Evolutionary conservation across 2,797 vertebrate genomes (phyloP), one percentile per base, ranked within the genome.

Genomic region (Enteromius thamalakanensis): DNA sequence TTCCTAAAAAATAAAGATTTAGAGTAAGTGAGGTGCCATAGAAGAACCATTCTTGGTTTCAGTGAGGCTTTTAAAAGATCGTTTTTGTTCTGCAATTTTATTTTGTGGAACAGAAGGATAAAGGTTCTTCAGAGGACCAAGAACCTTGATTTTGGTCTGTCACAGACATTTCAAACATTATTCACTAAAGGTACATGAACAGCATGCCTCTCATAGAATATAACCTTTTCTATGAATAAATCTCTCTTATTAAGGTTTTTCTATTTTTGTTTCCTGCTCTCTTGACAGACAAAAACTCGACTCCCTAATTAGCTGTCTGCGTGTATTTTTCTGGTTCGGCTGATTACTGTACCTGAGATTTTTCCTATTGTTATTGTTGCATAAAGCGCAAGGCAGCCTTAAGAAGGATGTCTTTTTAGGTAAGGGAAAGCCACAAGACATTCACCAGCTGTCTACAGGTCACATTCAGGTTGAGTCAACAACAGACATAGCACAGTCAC

Each of bases 391-490:
- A 55, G 32, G 40, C 69, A 64, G 21, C 26, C 53, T 49, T 7
- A 37, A 26, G n/a, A 75, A 45, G 9, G 51, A n/a, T 1, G 11
- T 58, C 17, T 78, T 78, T 78, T 67, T 53, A 71, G 37, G 23
- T 15, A 62, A 47, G 23, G 51, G 7, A 68, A 74, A 69, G 45
- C 69, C 34, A 67, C 32, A 51, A 67, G 82, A 78, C n/a, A 45
- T 68, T 19, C 75, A 78, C 62, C 80, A 75, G 72, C 72, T 76
- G 62, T 82, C 72, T 47, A 67, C 75, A 70, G 82, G 82, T 78
- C 75, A 68, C 81, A 82, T 58, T 69, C 72, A 82, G 72, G 72
- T 82, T 76, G 72, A 82, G 23, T 58, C 64, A 76, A 82, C 81
- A 82, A 45, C 37, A 12, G 12, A 49, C 75, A 78, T 55, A 42